These are phyloP conservation scores for Sminthurides aquaticus DNA, from an alignment of 2,888 invertebrate species.

Conservation along the genomic window DNA sequence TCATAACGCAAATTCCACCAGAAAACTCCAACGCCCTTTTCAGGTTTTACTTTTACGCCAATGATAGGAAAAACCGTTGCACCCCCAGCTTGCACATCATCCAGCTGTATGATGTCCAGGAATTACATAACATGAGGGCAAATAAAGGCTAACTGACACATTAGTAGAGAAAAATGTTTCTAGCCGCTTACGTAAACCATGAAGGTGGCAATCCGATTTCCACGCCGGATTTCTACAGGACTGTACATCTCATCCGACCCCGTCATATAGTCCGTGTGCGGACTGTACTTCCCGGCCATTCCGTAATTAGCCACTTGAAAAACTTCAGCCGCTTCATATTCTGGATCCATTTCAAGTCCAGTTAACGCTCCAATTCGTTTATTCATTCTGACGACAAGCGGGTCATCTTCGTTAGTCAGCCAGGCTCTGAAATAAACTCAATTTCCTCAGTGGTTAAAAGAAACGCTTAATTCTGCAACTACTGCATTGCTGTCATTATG, in stretches of 20 bases:
- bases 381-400: slow-evolving; percentile 31
- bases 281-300: slow-evolving; percentile 44
- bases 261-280: slow-evolving; percentile 43
- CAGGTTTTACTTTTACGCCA: slow-evolving; percentile 43
- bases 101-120: slow-evolving; percentile 35
- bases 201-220: slow-evolving; percentile 44
- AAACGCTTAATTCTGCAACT: neutral
- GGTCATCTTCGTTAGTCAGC: slow-evolving; percentile 43
- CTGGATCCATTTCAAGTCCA: slow-evolving; percentile 37
- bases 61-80: slow-evolving; percentile 44
- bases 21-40: slow-evolving; percentile 44
- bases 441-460: too few species aligned
- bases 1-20: slow-evolving; percentile 44
- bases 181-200: slow-evolving; percentile 42
- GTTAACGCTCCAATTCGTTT: slow-evolving; percentile 39
- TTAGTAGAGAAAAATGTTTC: neutral
- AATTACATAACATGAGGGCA: slow-evolving; percentile 2
- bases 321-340: slow-evolving; percentile 42
- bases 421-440: slow-evolving; percentile 43
- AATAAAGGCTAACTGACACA: too few species aligned
- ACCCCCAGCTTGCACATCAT: slow-evolving; percentile 44
- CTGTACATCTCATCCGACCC: slow-evolving; percentile 34
- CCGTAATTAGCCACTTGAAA: slow-evolving; percentile 45
- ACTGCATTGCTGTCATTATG: neutral
- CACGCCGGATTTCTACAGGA: slow-evolving; percentile 40